Percentiles rank a stretch among this genome's conserved stretches.
These are phyloP conservation scores for Crocallis elinguaria DNA, from an alignment of 2,888 invertebrate species.

Conservation along the genomic window DNA sequence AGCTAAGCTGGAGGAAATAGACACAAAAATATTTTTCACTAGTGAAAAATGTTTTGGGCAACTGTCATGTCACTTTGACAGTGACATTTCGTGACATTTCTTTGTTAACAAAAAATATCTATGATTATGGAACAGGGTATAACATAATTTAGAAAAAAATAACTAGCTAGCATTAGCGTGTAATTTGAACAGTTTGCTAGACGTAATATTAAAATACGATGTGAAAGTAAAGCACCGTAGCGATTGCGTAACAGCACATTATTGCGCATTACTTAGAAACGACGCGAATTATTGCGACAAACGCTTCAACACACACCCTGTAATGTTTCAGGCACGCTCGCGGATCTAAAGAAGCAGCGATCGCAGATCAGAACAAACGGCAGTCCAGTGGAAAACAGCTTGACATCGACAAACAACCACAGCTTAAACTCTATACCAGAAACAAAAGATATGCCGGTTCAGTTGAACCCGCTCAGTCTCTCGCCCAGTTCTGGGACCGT, in stretches of 20 bases:
- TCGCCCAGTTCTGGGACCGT: slow-evolving; percentile 73
- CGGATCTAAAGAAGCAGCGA: slow-evolving; percentile 97
- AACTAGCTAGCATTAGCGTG: background rate
- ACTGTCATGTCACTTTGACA: too few species aligned
- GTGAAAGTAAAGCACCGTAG: slow-evolving; percentile 53
- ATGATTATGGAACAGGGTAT: too few species aligned
- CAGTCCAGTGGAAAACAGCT: slow-evolving; percentile 79
- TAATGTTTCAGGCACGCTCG: slow-evolving; percentile 88
- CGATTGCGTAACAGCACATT: slow-evolving; percentile 46
- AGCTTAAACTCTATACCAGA: slow-evolving; percentile 77
- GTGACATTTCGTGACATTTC: too few species aligned
- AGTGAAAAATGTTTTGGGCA: too few species aligned
- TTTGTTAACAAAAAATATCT: too few species aligned
- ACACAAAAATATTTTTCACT: too few species aligned
- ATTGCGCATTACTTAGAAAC: slow-evolving; percentile 32
- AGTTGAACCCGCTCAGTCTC: slow-evolving; percentile 72
- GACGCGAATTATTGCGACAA: slow-evolving; percentile 2
- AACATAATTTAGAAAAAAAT: background rate
- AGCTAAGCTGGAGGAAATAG: too few species aligned
- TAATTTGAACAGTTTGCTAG: slow-evolving; percentile 3
- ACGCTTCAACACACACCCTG: slow-evolving; percentile 34
- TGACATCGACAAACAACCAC: slow-evolving; percentile 72
- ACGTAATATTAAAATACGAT: background rate
- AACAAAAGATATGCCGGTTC: slow-evolving; percentile 75
- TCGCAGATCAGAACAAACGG: slow-evolving; percentile 90